Conservation (phyloP, 2,888 invertebrate genomes). For the Helobdella robusta region DNA sequence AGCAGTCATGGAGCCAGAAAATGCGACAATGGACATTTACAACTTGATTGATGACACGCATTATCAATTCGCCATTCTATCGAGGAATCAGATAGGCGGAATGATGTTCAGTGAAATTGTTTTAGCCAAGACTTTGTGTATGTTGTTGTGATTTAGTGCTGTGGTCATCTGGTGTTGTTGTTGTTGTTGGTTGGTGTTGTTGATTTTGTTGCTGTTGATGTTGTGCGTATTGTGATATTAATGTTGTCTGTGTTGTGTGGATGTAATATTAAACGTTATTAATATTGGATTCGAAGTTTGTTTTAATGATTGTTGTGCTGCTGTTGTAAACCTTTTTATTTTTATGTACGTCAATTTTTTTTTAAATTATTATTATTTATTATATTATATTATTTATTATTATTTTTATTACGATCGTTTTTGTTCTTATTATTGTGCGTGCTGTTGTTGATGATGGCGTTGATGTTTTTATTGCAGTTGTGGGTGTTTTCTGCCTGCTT, state of each 20-base stretch:
- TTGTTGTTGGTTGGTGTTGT: neutral
- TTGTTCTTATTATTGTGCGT: neutral
- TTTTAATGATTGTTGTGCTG: neutral
- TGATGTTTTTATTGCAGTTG: too few relatives aligned
- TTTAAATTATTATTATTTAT: neutral
- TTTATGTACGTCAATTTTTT: too few relatives aligned
- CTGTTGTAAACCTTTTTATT: neutral
- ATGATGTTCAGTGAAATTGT: slow-evolving; percentile 90
- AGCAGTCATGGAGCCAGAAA: slow-evolving; percentile 74
- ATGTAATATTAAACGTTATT: too few relatives aligned
- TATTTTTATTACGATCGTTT: neutral
- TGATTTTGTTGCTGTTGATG: slow-evolving; percentile 3
- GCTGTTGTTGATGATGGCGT: too few relatives aligned
- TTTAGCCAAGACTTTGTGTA: slow-evolving; percentile 63
- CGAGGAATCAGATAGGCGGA: slow-evolving; percentile 79
- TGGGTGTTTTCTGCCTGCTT: too few relatives aligned
- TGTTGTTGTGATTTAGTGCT: neutral
- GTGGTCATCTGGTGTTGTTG: neutral
- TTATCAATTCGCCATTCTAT: slow-evolving; percentile 91
- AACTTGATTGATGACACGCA: slow-evolving; percentile 77
- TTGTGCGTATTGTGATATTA: neutral
- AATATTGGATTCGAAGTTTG: neutral
- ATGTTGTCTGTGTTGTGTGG: neutral
- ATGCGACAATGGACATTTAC: slow-evolving; percentile 81
- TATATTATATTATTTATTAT: neutral